These are phyloP conservation scores for Pogonomyrmex californicus DNA, from an alignment of 1,140 invertebrate species.

Conservation along the genomic window DNA sequence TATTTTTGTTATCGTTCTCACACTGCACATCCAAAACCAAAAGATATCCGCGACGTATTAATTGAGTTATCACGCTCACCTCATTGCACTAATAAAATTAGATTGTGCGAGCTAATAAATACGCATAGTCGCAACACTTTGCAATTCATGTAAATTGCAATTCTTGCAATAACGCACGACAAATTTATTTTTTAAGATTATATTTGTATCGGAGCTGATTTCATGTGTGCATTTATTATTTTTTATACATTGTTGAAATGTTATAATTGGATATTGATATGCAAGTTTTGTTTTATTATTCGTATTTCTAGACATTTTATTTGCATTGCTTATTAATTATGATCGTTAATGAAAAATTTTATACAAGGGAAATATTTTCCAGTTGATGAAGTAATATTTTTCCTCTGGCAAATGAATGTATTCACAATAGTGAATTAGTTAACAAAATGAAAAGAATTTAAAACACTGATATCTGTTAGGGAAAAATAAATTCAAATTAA, in stretches of 20 bases:
- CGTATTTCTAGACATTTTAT: not conserved
- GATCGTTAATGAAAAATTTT: not conserved
- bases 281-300: constrained; percentile 1
- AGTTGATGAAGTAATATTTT: not conserved
- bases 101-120: constrained; percentile 26
- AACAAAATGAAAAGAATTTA: not conserved
- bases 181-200: not conserved
- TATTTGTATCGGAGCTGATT: not conserved
- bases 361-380: not conserved
- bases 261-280: not conserved
- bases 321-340: not conserved
- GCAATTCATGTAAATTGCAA: constrained; percentile 3
- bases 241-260: not conserved
- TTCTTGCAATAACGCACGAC: not conserved
- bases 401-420: not conserved
- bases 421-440: too few species aligned
- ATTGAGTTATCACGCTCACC: constrained; percentile 45
- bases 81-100: constrained; percentile 48
- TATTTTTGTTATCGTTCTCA: not conserved
- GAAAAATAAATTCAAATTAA: not conserved
- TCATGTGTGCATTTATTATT: not conserved
- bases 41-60: constrained; percentile 18
- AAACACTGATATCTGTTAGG: not conserved
- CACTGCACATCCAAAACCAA: not conserved
- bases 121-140: not conserved